A percentile compares a stretch with the other conserved stretches of the same genome.
Conservation (phyloP, 1,140 invertebrate species). For the Mycetomoellerius zeteki region DNA sequence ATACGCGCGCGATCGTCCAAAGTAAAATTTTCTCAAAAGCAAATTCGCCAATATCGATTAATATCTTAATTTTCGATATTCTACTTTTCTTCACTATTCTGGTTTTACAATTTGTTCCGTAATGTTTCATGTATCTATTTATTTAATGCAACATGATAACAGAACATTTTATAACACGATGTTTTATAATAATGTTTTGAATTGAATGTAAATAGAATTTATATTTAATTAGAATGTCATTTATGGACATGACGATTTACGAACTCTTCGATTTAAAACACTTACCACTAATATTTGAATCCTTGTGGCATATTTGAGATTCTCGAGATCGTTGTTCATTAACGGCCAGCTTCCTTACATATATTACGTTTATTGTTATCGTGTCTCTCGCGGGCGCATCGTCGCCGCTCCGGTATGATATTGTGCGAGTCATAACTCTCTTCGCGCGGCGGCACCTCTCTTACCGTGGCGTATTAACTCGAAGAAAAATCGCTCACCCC, state of each 20-base stretch:
- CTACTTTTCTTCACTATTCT: not conserved
- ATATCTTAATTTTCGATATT: not conserved
- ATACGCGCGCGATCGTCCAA: not conserved
- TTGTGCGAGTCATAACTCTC: conserved; percentile 52
- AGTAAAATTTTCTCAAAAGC: not conserved
- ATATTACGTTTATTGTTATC: conserved; percentile 54
- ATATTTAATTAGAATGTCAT: not conserved
- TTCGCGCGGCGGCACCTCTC: conserved; percentile 5
- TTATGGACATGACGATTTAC: conserved; percentile 11
- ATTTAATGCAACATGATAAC: not conserved
- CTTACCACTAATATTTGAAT: not conserved
- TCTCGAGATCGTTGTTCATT: not conserved
- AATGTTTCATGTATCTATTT: not conserved
- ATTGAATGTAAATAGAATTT: conserved; percentile 4
- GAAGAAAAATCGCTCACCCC: conserved; percentile 59
- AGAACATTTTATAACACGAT: not conserved
- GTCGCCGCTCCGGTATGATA: conserved; percentile 21
- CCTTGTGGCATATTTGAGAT: not conserved
- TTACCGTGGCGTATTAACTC: conserved; percentile 52
- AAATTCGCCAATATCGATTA: not conserved
- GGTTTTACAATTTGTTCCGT: not conserved
- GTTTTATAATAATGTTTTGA: not conserved
- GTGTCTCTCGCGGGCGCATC: conserved; percentile 18
- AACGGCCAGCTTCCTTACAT: conserved; percentile 1
- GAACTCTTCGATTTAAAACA: not conserved